A percentile compares a stretch with the other conserved stretches of the same genome.
These are phyloP conservation scores for Zhuqinia jingwanae DNA, from an alignment of 2,888 invertebrate species.

Conservation along the genomic window DNA sequence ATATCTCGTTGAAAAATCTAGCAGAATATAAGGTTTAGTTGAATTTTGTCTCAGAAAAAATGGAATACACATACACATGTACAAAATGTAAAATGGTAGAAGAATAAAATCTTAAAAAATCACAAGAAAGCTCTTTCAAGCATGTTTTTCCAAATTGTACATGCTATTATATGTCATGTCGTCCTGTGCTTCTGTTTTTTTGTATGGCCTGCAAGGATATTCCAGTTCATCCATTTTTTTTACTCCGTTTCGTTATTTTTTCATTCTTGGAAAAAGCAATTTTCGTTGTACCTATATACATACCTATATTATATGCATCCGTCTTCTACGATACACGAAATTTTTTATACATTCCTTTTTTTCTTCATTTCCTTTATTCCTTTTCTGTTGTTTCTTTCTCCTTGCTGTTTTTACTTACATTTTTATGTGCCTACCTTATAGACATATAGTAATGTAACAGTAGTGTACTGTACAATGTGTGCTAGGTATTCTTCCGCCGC, in stretches of 20 bases:
- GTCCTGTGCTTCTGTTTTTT: not conserved
- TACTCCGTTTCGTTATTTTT: constrained; percentile 51
- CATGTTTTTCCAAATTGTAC: constrained; percentile 52
- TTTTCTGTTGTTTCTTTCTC: constrained; percentile 18
- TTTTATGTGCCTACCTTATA: constrained; percentile 9
- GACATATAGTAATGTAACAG: constrained; percentile 6
- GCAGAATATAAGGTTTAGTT: no score
- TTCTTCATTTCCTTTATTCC: constrained; percentile 50
- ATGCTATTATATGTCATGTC: constrained; percentile 44
- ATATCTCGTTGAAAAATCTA: no score
- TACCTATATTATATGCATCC: constrained; percentile 15
- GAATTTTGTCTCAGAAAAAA: no score
- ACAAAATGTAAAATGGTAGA: not conserved
- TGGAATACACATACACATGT: no score
- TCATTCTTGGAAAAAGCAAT: constrained; percentile 53
- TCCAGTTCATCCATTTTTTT: constrained; percentile 46
- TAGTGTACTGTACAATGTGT: constrained; percentile 22
- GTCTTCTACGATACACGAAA: constrained; percentile 23
- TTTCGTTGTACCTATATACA: constrained; percentile 46
- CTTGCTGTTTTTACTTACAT: constrained; percentile 19
- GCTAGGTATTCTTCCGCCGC: no score
- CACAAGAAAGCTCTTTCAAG: constrained; percentile 35
- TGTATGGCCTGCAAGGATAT: constrained; percentile 19
- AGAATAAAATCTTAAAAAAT: constrained; percentile 20
- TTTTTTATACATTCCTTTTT: constrained; percentile 10